These are phyloP conservation scores for Lepidurus apus DNA, from an alignment of 1,140 invertebrate genomes.

Conservation along the genomic window DNA sequence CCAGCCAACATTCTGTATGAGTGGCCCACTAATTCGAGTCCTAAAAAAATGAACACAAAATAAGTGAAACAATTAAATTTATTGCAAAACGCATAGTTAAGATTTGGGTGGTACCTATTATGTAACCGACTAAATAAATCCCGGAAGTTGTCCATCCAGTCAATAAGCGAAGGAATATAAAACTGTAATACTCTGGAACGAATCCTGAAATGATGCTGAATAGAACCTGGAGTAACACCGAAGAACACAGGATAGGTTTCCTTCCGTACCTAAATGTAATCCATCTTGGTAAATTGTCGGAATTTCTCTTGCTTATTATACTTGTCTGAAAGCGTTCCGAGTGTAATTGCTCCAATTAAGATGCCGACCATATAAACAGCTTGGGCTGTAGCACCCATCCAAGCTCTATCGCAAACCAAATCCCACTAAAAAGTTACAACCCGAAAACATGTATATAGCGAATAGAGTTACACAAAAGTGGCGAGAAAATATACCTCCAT, in stretches of 20 bases:
- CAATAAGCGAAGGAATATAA: conserved; percentile 60
- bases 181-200: conserved; percentile 62
- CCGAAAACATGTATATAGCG: neutral
- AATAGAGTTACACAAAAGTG: neutral
- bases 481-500: neutral
- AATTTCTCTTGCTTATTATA: neutral
- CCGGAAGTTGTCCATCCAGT: conserved; percentile 68
- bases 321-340: conserved; percentile 74
- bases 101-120: conserved; percentile 55
- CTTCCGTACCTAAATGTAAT: conserved; percentile 56
- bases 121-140: conserved; percentile 69
- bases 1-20: conserved; percentile 65
- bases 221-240: conserved; percentile 61
- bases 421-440: conserved; percentile 56
- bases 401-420: conserved; percentile 64
- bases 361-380: conserved; percentile 77
- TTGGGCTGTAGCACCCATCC: conserved; percentile 63
- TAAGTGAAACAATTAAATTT: neutral
- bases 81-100: neutral
- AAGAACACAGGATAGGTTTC: conserved; percentile 64
- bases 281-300: neutral
- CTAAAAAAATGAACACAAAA: conserved; percentile 47
- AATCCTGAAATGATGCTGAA: conserved; percentile 59
- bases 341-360: conserved; percentile 68
- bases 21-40: conserved; percentile 75